These are phyloP conservation scores for Typhlichthys subterraneus DNA, from an alignment of 2,797 vertebrate genomes.

Conservation along the genomic window DNA sequence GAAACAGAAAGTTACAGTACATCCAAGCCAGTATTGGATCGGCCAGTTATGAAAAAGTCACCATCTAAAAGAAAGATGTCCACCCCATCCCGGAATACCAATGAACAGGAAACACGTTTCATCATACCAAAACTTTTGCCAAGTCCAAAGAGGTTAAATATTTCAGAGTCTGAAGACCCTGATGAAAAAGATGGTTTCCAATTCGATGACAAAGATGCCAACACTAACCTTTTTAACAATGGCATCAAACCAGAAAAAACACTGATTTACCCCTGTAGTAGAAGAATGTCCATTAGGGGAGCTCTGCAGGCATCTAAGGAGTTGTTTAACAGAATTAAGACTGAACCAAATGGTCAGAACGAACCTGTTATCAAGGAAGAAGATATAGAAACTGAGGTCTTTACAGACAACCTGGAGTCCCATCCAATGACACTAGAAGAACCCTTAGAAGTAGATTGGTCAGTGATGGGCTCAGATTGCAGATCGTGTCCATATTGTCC, in stretches of 20 bases:
- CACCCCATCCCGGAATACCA: conserved; percentile 90
- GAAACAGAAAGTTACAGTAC: conserved; percentile 65
- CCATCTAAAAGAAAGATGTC: conserved; percentile 82
- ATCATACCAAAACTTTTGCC: conserved; percentile 91
- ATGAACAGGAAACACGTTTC: conserved; percentile 91
- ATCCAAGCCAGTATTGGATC: conserved; percentile 62
- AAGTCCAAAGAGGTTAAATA: conserved; percentile 84
- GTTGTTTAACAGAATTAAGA: conserved; percentile 73
- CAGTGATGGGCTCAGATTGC: conserved; percentile 83
- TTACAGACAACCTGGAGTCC: conserved; percentile 76
- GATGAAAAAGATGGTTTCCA: conserved; percentile 87
- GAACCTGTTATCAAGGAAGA: conserved; percentile 78
- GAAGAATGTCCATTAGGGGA: conserved; percentile 75
- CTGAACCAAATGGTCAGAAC: conserved; percentile 51
- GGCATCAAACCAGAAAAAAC: conserved; percentile 69
- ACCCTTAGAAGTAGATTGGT: conserved; percentile 79
- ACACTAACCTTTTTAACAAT: conserved; percentile 53
- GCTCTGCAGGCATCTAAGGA: conserved; percentile 70
- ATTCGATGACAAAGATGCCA: conserved; percentile 73
- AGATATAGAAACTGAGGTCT: conserved; percentile 76
- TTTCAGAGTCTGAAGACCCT: conserved; percentile 80
- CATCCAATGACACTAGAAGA: conserved; percentile 78
- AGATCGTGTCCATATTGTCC: conserved; percentile 96
- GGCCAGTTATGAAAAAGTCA: conserved; percentile 72
- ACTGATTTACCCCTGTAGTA: conserved; percentile 73